Evolutionary conservation across 2,888 invertebrate species (phyloP).

Genomic region (Dorcus parallelipipedus): DNA sequence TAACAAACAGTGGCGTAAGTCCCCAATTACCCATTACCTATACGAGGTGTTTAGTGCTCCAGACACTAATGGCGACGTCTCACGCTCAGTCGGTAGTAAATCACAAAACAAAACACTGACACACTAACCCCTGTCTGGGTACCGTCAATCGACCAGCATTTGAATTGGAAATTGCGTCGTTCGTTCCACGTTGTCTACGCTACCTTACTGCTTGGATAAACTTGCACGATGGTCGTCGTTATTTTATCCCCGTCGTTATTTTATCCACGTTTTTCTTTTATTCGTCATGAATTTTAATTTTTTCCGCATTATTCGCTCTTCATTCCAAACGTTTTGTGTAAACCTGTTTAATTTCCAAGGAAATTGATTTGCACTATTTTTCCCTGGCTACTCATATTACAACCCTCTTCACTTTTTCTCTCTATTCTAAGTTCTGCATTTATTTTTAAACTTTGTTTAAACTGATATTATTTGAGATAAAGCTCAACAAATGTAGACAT

Average conservation of each 20-base stretch:
- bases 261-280: neutral
- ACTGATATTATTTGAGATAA: no score
- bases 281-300: neutral
- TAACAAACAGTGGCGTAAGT: constrained; percentile 41
- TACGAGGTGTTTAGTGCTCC: constrained; percentile 42
- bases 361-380: no score
- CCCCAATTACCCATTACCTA: constrained; percentile 43
- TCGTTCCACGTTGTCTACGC: no score
- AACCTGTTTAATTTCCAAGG: no score
- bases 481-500: no score
- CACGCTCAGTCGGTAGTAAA: constrained; percentile 39
- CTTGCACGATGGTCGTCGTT: neutral
- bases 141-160: neutral
- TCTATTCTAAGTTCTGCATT: no score
- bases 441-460: no score
- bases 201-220: neutral
- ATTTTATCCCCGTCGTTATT: neutral
- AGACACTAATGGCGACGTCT: constrained; percentile 36
- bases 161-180: neutral
- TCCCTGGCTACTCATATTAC: no score
- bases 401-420: no score
- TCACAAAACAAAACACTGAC: constrained; percentile 27
- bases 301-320: neutral
- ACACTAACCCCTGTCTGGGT: constrained; percentile 5
- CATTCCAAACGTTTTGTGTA: neutral